Evolutionary conservation across 2,888 invertebrate genomes (phyloP), one percentile per base, ranked within the genome.

Genomic region (Notocelia uddmanniana): DNA sequence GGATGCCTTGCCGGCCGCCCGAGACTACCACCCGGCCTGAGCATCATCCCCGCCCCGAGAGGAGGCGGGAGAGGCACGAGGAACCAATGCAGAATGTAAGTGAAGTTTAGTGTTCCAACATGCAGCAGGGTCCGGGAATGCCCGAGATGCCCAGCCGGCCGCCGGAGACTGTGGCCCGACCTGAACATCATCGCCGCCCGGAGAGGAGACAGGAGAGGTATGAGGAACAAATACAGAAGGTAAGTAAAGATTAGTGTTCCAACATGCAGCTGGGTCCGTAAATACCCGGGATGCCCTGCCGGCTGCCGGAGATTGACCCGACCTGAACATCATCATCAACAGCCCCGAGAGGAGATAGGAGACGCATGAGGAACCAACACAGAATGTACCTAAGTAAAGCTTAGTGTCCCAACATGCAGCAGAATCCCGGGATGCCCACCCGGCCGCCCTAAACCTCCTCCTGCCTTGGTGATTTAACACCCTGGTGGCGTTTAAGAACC

Each of bases 71-170:
- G 34, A 81, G 89, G 64, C 86, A 84, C 45, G 89, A 91, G 64
- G 87, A 85, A 23, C 57, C 76, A 0, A 45, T 45, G 8, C 60
- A 45, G 45, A 60, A 60, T 34, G 60, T 60, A 26, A 45, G 60
- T 59, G 15, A 21, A 21, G 21, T 41, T 31, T 41, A 41, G 41
- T 41, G 41, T n/a, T 41, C 97, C 74, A 95, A 92, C 85, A 93
- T 90, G 95, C 93, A 93, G 78, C 93, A 92, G 69, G 79, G 80
- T 73, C 76, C 89, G 0, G 88, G 86, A 2, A 82, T 91, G 5
- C 60, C 60, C 45, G 60, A 21, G 34, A 83, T 92, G 73, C 90
- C 91, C 0, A 82, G 76, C 68, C 81, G 90, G 70, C 90, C 89
- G 0, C 81, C 87, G 67, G 89, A 91, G 34, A 83, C 85, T 23